Evolutionary conservation across 1,140 invertebrate genomes (phyloP).

Genomic region (Aphidius gifuensis): DNA sequence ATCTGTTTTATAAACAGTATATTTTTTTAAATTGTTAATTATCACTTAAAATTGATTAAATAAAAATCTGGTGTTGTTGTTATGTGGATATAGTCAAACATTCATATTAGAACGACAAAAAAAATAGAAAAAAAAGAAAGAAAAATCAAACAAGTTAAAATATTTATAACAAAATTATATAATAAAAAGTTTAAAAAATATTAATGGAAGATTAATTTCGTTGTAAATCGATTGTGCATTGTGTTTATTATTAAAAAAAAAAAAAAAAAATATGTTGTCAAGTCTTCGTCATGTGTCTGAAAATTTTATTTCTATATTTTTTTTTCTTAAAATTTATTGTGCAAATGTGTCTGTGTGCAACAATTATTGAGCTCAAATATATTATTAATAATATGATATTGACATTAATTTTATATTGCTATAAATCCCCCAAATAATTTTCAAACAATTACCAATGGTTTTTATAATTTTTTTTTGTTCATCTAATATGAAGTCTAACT

Average conservation of each 20-base stretch:
- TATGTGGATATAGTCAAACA: constrained; percentile 46
- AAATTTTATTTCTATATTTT: constrained; percentile 4
- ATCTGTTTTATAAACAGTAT: constrained; percentile 34
- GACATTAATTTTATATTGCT: constrained; percentile 31
- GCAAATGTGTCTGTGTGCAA: constrained; percentile 19
- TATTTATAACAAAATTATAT: constrained; percentile 1
- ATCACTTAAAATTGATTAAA: constrained; percentile 30
- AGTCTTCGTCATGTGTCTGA: neutral
- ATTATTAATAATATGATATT: constrained; percentile 9
- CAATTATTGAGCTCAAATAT: constrained; percentile 19
- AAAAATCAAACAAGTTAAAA: neutral
- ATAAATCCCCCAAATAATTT: constrained; percentile 18
- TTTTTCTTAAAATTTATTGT: constrained; percentile 4
- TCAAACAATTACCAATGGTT: neutral
- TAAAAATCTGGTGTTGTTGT: constrained; percentile 47
- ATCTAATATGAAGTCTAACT: constrained; percentile 52
- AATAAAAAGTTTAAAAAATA: neutral
- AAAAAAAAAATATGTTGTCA: neutral
- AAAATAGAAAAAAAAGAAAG: neutral
- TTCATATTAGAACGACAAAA: constrained; percentile 43
- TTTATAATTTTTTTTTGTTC: constrained; percentile 19
- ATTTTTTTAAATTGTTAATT: constrained; percentile 34
- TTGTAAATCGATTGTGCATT: constrained; percentile 40
- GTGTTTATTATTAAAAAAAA: neutral
- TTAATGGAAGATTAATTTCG: constrained; percentile 30